phyloP scores from a whole-genome alignment of 2,113 vertebrate species.

The Anarhynchus alexandrinus region DNA sequence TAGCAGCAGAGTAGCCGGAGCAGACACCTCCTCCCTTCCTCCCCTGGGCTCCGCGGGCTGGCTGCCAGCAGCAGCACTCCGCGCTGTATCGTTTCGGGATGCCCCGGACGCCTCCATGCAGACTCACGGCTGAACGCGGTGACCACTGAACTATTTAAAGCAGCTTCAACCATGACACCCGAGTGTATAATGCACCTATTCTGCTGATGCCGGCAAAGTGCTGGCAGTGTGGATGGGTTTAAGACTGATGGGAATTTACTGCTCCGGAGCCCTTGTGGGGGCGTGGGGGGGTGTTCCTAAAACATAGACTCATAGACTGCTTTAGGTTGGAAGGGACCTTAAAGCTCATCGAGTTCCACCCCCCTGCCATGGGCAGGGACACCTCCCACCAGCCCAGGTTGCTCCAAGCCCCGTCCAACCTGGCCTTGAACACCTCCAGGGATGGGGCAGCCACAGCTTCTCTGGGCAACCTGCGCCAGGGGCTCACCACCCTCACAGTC shows the following conservation, averaged over 20 bases:
- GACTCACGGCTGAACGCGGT: conserved; percentile 43
- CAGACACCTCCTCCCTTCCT: not conserved
- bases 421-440: not conserved
- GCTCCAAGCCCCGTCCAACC: not conserved
- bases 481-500: not conserved
- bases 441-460: not conserved
- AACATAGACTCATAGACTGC: not conserved
- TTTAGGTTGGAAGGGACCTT: not conserved
- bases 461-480: not conserved
- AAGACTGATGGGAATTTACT: not conserved
- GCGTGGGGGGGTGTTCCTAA: not conserved
- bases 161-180: not conserved
- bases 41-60: not conserved
- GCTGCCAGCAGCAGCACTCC: not conserved
- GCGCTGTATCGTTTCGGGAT: not conserved
- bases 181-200: conserved; percentile 30
- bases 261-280: not conserved
- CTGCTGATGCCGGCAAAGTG: conserved; percentile 52
- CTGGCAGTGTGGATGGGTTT: conserved; percentile 30
- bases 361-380: not conserved
- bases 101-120: not conserved
- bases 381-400: not conserved
- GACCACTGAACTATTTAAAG: conserved; percentile 67
- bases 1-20: not conserved
- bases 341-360: not conserved